A percentile compares a stretch with the other conserved stretches of the same genome.
These are phyloP conservation scores for Melanotaenia trifasciata DNA, from an alignment of 2,797 vertebrate genomes.

Conservation along the genomic window DNA sequence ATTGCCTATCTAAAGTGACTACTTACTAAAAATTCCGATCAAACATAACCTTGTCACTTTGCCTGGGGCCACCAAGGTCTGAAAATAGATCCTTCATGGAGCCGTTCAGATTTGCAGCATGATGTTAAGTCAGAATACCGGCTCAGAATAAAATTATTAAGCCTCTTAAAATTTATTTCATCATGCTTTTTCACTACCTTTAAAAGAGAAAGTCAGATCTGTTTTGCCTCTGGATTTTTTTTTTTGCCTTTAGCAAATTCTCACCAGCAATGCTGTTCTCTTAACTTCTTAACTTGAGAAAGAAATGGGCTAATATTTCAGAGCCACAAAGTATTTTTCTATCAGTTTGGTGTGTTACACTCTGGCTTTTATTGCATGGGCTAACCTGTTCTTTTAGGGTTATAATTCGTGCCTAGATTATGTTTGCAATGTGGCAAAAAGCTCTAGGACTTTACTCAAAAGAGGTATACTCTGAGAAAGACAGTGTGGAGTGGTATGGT, in stretches of 20 bases:
- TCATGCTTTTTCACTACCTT: not conserved
- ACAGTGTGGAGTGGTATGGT: no score
- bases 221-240: not conserved
- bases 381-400: not conserved
- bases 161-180: not conserved
- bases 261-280: not conserved
- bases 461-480: not conserved
- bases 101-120: not conserved
- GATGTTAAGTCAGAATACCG: not conserved
- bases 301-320: not conserved
- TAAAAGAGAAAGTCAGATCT: not conserved
- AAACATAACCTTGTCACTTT: no score
- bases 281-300: not conserved
- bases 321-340: not conserved
- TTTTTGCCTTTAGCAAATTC: not conserved
- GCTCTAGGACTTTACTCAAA: no score
- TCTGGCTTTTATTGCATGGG: not conserved
- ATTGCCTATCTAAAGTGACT: no score
- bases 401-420: not conserved
- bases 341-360: not conserved
- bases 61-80: no score
- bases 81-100: not conserved
- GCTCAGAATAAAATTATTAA: not conserved
- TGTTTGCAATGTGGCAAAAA: no score
- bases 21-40: no score